Base-by-base conservation (phyloP, 1,140 invertebrate species). In the Chlorops oryzae region DNA sequence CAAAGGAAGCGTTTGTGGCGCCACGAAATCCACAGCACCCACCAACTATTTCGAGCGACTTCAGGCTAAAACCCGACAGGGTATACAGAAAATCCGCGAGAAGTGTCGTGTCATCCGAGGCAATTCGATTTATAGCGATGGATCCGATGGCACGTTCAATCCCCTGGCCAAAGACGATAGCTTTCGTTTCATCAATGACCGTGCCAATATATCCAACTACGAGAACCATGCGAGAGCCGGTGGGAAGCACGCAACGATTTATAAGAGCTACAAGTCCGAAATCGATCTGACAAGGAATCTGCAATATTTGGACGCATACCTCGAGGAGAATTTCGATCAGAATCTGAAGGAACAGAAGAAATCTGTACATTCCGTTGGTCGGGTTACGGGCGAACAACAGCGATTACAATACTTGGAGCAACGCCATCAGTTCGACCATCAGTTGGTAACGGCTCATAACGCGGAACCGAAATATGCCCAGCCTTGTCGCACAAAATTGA, bases 251-350 rank as follows among this genome's bases (percentile, higher is more conserved):
- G 61, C 65, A 23, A 66, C 63, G 22, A 61, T 70, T 37, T 72
- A 72, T 32, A 72, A 72, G 50, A 70, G 69, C 47, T 72, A 72
- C 50, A 72, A 72, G 35, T 72, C 69, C 1, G 70, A 72, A 55
- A 65, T 72, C 5, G 70, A 72, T 50, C 54, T 72, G 9, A 67
- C 66, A 38, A 70, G 69, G 47, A 72, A 72, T 47, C 50, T 72
- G 13, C 62, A 70, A 48, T 72, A 72, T 41, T 32, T 72, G 32
- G 70, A 72, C 34, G 65, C 65, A 18, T 72, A 70, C 42, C 41
- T 59, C 13, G 44, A 59, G 44, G 52, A 59, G 27, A 57, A 59
- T 47, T 59, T 57, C 44, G 65, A 67, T 28, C 60, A 64, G 39
- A 54, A 65, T 32, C 24, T 69, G 46, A 47, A 57, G 39, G 50